Evolutionary conservation across 2,113 vertebrate species (phyloP), one percentile per base, ranked within the genome.

Genomic region (Bubo blakistoni): DNA sequence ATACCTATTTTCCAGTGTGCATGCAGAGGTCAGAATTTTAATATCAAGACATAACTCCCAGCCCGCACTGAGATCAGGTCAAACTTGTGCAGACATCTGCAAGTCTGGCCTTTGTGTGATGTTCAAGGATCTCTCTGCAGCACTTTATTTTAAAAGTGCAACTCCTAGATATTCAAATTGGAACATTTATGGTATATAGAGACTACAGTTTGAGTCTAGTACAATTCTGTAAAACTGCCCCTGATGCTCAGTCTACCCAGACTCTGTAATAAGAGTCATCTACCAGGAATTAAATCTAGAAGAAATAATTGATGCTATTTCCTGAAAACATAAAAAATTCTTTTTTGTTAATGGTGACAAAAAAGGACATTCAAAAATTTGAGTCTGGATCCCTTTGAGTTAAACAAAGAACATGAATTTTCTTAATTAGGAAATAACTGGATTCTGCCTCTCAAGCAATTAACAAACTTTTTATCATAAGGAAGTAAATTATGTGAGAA

Each of bases 381-480:
- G 47, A 69, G 34, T 54, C 70, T 94, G 70, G 49, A 81, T 81
- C 36, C 34, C 24, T 91, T 94, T 44, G 73, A 89, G 52, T 87
- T 89, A 76, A 92, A 74, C 38, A 91, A 91, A 88, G 49, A 57
- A 65, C 21, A 10, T 38, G 32, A 29, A 79, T 91, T 92, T 92
- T 88, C 77, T 89, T 97, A 96, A 85, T 92, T 85, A 81, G 58
- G 49, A 21, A 89, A 61, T 90, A 94, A 94, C 59, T 92, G 47
- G 65, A 72, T 95, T 96, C 52, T 89, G 44, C 30, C 16, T 92
- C 27, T 87, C n/a, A 63, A 78, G 61, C 6, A 89, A 94, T 89
- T 91, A 47, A 69, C 24, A 73, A 38, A 32, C 49, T 88, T 90
- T 47, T 38, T 89, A 58, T 70, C 21, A 52, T 70, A 71, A 87